Evolutionary conservation across 2,113 vertebrate species (phyloP).

Genomic region (Entomyzon cyanotis): DNA sequence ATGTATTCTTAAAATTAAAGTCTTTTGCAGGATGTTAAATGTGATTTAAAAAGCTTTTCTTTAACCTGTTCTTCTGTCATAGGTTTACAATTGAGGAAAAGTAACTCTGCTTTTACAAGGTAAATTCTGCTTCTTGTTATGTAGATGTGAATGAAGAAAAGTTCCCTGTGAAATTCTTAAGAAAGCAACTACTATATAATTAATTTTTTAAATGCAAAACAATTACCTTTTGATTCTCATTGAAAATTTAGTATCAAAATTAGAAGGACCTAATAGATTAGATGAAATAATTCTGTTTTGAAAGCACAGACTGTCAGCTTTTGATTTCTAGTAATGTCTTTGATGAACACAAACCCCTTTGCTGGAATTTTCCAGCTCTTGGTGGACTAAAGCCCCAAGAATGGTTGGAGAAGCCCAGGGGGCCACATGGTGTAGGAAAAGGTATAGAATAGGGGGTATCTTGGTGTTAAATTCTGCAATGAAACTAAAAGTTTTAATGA

Average conservation of each 20-base stretch:
- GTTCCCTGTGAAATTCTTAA: background rate
- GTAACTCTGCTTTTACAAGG: background rate
- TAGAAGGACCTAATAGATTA: background rate
- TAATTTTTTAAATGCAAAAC: background rate
- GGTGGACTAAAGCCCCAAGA: background rate
- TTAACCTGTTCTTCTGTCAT: background rate
- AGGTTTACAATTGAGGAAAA: background rate
- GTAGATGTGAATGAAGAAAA: background rate
- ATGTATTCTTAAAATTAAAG: background rate
- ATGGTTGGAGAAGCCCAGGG: background rate
- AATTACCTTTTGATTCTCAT: background rate
- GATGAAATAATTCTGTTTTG: background rate
- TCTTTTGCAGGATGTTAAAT: background rate
- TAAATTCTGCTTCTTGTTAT: background rate
- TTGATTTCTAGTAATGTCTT: background rate
- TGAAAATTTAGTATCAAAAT: background rate
- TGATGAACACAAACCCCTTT: background rate
- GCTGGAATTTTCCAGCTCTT: background rate
- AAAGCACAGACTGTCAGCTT: background rate
- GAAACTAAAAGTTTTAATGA: background rate
- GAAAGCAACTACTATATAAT: background rate
- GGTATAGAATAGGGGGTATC: background rate
- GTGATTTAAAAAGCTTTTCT: background rate
- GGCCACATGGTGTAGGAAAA: background rate
- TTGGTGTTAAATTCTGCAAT: background rate